Conservation (phyloP, 2,113 vertebrate species). For the Miniopterus natalensis region DNA sequence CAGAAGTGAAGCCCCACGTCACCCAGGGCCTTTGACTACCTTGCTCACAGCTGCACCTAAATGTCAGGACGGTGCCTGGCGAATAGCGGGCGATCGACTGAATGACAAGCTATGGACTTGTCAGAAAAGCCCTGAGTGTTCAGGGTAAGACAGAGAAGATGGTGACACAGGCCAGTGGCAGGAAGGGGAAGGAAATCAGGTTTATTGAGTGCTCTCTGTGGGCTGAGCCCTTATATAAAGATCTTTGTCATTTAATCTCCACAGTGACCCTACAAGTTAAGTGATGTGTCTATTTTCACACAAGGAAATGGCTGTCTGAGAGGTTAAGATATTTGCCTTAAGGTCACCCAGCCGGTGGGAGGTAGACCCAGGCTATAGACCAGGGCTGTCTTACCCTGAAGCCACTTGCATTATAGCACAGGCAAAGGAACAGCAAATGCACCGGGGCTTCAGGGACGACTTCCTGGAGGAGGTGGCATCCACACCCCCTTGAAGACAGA, state of each 20-base stretch:
- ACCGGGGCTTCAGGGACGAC: background rate
- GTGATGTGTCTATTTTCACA: background rate
- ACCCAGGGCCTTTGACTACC: background rate
- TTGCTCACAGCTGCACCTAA: background rate
- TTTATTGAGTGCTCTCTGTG: rapidly evolving
- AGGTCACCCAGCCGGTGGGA: background rate
- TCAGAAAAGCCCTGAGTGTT: background rate
- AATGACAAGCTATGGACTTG: background rate
- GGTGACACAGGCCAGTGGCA: background rate
- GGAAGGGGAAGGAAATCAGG: background rate
- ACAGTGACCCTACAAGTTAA: background rate
- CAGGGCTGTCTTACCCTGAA: background rate
- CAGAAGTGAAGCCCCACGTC: background rate
- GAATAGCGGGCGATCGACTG: too few species aligned
- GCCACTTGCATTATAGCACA: background rate
- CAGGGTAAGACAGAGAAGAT: background rate
- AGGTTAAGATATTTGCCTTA: background rate
- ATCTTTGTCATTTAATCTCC: background rate
- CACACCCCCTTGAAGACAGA: background rate
- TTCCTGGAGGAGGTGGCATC: background rate
- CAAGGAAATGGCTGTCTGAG: background rate
- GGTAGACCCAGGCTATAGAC: background rate
- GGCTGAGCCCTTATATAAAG: background rate
- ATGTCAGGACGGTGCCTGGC: background rate
- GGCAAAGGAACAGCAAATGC: background rate